Base-by-base conservation (phyloP, 2,113 vertebrate species). In the Danionella cerebrum region DNA sequence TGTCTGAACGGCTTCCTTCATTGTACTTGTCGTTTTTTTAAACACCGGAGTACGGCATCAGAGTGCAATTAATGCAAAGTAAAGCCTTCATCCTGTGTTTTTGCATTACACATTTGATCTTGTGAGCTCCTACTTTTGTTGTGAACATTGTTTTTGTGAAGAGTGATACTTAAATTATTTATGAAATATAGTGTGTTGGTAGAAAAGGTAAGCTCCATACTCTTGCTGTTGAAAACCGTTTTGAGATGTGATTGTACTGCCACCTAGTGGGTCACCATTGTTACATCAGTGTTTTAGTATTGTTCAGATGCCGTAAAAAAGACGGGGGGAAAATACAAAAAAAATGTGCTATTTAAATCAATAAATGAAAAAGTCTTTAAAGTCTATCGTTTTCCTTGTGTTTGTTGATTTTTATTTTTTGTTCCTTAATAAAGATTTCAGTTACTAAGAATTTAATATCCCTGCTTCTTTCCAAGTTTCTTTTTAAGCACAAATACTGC, bases 121-220 rank as follows among this genome's bases (percentile, higher is more conserved):
- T 79, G 73, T 82, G 72, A 79, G 80, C 65, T 81, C 67, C 78
- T 48, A 44, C 39, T 25, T 75, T 47, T 76, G 70, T 81, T 66
- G 79, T 89, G 82, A 90, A 74, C 88, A 86, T 87, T 78, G 82
- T 82, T 89, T 85, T 91, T 84, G 92, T 89, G 89, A 85, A 89
- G 87, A 88, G 84, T 91, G 89, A 83, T 94, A 91, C 84, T 88
- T 94, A 91, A 93, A 93, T 88, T 95, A 95, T 91, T 91, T 94
- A 87, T 88, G 77, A 87, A 75, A 84, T 73, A 81, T 88, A 86
- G 85, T 84, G 81, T 87, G 82, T 85, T 79, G 80, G 71, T 90
- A 93, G 89, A 90, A 86, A 85, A 91, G 79, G 88, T 88, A 90
- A 91, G 85, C 89, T 90, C 79, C 84, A 73, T 89, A 81, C 82